Evolutionary conservation across 2,888 invertebrate genomes (phyloP).

Genomic region (Lepidocyrtinus sp.): DNA sequence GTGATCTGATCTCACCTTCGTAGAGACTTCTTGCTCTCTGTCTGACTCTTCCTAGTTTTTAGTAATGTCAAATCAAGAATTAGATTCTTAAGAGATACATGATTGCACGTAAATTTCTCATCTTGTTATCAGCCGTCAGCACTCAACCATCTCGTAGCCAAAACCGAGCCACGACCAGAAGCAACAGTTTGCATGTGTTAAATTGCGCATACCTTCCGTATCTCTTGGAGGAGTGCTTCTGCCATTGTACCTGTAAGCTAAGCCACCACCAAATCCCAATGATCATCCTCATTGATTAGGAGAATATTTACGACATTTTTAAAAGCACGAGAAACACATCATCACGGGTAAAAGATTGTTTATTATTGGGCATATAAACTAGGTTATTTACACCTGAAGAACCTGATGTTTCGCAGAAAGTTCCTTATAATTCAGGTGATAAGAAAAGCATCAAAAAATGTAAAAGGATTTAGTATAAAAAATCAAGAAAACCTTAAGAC

Average conservation of each 20-base stretch:
- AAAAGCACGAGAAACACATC: not conserved
- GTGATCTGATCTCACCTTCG: not conserved
- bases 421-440: no score
- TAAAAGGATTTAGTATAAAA: constrained; percentile 4
- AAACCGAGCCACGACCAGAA: constrained; percentile 34
- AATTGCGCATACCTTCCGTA: constrained; percentile 19
- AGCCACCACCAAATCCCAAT: not conserved
- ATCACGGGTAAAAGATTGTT: not conserved
- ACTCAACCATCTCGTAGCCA: not conserved
- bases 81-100: constrained; percentile 23
- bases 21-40: no score
- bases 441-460: constrained; percentile 16
- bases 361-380: not conserved
- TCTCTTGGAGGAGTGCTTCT: no score
- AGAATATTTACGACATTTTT: not conserved
- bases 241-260: no score
- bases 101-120: constrained; percentile 59
- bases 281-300: not conserved
- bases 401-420: no score
- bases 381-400: not conserved
- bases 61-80: constrained; percentile 34
- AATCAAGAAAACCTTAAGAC: not conserved
- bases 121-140: constrained; percentile 52
- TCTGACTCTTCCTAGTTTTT: no score
- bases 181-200: constrained; percentile 38